phyloP scores from a whole-genome alignment of 2,113 vertebrate species.

The Podarcis muralis region DNA sequence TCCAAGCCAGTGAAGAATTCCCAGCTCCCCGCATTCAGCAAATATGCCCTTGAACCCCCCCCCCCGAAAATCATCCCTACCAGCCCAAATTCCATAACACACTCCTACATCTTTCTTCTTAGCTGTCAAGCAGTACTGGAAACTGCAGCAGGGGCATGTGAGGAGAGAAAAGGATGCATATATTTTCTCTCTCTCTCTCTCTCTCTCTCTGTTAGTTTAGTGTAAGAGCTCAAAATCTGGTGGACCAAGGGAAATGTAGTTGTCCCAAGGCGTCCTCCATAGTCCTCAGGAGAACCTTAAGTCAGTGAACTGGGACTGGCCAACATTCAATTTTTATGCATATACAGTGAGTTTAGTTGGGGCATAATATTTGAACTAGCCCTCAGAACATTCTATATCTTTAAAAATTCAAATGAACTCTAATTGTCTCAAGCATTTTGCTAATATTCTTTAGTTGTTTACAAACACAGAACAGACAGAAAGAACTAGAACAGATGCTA shows the following conservation, averaged over 20 bases:
- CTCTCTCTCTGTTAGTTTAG: no score
- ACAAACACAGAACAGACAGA: background rate
- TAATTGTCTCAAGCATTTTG: background rate
- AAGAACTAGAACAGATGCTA: background rate
- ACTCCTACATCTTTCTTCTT: no score
- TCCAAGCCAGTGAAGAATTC: no score
- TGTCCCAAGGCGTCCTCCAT: background rate
- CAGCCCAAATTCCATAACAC: no score
- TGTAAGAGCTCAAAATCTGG: background rate
- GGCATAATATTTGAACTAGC: background rate
- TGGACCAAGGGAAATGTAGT: background rate
- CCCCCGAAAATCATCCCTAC: no score
- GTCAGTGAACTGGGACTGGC: background rate
- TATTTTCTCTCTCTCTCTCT: no score
- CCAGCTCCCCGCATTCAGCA: no score
- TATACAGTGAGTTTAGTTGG: background rate
- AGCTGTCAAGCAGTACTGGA: no score
- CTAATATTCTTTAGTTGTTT: background rate
- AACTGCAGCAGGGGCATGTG: no score
- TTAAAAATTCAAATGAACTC: background rate
- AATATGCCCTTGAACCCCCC: no score
- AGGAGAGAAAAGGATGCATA: no score
- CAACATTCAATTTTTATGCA: background rate
- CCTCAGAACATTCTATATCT: background rate
- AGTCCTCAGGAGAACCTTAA: background rate